Base-by-base conservation (phyloP, 2,888 invertebrate species). In the Calliphora vomitoria region DNA sequence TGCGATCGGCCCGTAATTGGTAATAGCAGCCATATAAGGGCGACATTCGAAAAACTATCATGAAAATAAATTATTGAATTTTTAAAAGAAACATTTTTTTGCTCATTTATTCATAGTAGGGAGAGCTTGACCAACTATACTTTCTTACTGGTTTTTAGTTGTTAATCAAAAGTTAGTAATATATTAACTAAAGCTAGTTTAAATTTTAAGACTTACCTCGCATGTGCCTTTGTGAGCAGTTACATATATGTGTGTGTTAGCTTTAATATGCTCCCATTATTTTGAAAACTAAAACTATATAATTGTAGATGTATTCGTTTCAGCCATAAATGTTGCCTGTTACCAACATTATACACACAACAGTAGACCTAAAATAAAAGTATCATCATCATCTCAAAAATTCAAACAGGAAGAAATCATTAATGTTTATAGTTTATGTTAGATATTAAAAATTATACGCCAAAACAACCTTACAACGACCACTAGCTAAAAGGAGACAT, bases 341-440 rank as follows among this genome's bases (percentile, higher is more conserved):
- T 18, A 8, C 53, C 53, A 53, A 25, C 25, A 55, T 15, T 20
- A 10, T 20, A 20, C 44, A 44, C n/a, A n/a, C n/a, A 50, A 3
- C 15, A 50, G 11, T 31, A 31, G 18, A 25, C 8, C 25, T 18
- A n/a, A 35, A 18, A 35, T 31, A 53, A 35, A 53, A 8, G 50
- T 31, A n/a, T 44, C 60, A 50, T 44, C 60, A 50, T 41, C 25
- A 31, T 62, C 18, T 47, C 8, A 47, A 31, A 47, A 25, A 62
- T 47, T 75, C 50, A 71, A 81, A 55, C 64, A 55, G 64, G 64
- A 72, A 62, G 71, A 81, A 81, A 55, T 72, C 81, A 81, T 81
- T 81, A 81, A 81, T 81, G 64, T 81, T 72, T 72, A 79, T 79
- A 8, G 31, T 58, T 58, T 55, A 71, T 80, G 62, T 71, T 62